Conservation (phyloP, 1,140 invertebrate genomes). For the Chrysomallon squamiferum region DNA sequence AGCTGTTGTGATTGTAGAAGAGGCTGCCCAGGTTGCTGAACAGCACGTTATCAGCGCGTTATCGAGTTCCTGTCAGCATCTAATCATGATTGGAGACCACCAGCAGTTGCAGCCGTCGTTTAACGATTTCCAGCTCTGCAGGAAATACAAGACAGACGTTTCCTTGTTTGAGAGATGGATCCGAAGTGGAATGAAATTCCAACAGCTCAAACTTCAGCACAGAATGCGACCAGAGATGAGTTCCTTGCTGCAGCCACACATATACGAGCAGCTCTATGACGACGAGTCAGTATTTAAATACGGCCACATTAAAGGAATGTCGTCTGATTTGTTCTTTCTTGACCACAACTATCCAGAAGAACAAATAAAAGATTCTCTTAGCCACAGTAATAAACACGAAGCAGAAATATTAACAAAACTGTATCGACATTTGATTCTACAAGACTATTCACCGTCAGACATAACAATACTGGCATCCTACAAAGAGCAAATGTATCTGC, state of each 20-base stretch:
- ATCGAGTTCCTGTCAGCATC: constrained; percentile 74
- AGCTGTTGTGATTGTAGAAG: constrained; percentile 53
- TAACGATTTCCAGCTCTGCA: constrained; percentile 52
- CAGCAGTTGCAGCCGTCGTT: constrained; percentile 64
- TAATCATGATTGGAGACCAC: constrained; percentile 83
- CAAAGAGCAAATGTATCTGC: constrained; percentile 70
- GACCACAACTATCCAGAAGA: constrained; percentile 53
- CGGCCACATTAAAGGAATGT: constrained; percentile 56
- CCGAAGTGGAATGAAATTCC: constrained; percentile 47
- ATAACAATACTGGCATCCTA: constrained; percentile 61
- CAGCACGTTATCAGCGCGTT: constrained; percentile 62
- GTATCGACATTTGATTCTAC: constrained; percentile 50
- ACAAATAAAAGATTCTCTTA: constrained; percentile 49
- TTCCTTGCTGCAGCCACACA: constrained; percentile 49
- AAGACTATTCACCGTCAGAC: constrained; percentile 45
- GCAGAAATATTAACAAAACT: constrained; percentile 39
- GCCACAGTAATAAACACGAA: constrained; percentile 56
- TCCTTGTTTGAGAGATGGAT: constrained; percentile 63
- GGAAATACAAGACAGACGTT: constrained; percentile 55
- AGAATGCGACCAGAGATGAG: constrained; percentile 54
- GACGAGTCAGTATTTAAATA: constrained; percentile 49
- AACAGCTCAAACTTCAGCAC: constrained; percentile 42
- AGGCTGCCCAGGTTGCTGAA: constrained; percentile 58
- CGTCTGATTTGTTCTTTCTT: constrained; percentile 60
- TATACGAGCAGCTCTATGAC: constrained; percentile 60